Base-by-base conservation (phyloP, 2,113 vertebrate species). In the rat (Rattus norvegicus) region DNA sequence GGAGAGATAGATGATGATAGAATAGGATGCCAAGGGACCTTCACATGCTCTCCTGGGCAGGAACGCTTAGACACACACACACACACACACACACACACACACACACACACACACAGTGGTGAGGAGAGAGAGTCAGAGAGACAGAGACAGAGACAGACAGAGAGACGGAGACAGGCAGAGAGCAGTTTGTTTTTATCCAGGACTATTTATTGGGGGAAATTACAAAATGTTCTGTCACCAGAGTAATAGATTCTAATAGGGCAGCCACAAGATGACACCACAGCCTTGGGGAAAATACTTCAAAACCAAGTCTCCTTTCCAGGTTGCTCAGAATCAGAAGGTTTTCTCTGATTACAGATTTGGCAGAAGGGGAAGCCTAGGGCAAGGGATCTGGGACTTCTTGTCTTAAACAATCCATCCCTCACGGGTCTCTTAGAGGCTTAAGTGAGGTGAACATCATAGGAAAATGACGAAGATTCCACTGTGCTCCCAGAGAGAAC, bases 391-490 rank as follows among this genome's bases (percentile, higher is more conserved):
- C 0, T 36, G 36, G 54, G 43, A 10, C 7, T 77, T 91, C 69
- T 16, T 59, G 69, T 79, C 49, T 75, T 79, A 59, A 56, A 92
- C 90, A 92, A 30, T 19, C 10, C n/a, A 14, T 22, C 17, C 19
- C 39, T 69, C 36, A 16, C 30, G 56, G 33, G n/a, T 75, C 28
- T 84, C 43, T 69, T 56, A 24, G 59, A 95, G 28, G 65, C 30
- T 77, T 93, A 69, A 33, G 67, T 59, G 33, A 26, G 2, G 47
- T n/a, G 33, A 80, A 69, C 16, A 6, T 7, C 36, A 33, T 0
- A 87, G 39, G 61, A 93, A 89, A 95, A 81, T 69, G 54, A 49
- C 17, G 59, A n/a, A 92, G 67, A 88, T 77, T 80, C 70, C 72
- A 39, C 43, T 47, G 5, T 49, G 43, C 28, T 86, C 56, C 59